A percentile compares a stretch with the other conserved stretches of the same genome.
phyloP scores from a whole-genome alignment of 2,113 vertebrate genomes.

The Tyrannus savana region DNA sequence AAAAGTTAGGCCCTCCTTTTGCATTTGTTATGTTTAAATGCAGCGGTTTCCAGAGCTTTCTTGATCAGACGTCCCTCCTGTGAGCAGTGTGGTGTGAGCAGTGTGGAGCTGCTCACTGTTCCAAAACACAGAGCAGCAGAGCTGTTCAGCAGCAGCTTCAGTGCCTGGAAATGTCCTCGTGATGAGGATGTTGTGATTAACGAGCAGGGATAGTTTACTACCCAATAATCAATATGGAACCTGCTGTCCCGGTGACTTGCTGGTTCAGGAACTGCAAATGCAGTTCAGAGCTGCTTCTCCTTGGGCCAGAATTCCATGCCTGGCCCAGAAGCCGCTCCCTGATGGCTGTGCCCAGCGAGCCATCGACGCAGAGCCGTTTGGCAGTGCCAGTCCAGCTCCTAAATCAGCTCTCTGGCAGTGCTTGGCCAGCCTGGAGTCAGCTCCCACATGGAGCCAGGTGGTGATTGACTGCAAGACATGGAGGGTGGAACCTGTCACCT shows the following conservation, averaged over 20 bases:
- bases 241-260: not conserved
- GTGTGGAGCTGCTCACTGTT: not conserved
- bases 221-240: not conserved
- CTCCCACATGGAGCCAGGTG: not conserved
- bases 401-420: not conserved
- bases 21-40: not conserved
- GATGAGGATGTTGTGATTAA: not conserved
- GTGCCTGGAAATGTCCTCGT: not conserved
- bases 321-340: not conserved
- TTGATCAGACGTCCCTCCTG: not conserved
- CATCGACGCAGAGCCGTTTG: not conserved
- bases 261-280: not conserved
- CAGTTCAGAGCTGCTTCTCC: not conserved
- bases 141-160: not conserved
- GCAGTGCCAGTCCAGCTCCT: not conserved
- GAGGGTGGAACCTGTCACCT: not conserved
- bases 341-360: not conserved
- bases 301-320: not conserved
- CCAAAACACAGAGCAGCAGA: not conserved
- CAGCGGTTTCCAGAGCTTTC: not conserved
- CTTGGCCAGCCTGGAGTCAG: not conserved
- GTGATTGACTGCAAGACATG: fast-evolving
- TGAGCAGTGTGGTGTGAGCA: not conserved
- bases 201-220: not conserved
- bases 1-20: not conserved